These are phyloP conservation scores for Graptemys geographica DNA, from an alignment of 2,797 vertebrate genomes.

Conservation along the genomic window DNA sequence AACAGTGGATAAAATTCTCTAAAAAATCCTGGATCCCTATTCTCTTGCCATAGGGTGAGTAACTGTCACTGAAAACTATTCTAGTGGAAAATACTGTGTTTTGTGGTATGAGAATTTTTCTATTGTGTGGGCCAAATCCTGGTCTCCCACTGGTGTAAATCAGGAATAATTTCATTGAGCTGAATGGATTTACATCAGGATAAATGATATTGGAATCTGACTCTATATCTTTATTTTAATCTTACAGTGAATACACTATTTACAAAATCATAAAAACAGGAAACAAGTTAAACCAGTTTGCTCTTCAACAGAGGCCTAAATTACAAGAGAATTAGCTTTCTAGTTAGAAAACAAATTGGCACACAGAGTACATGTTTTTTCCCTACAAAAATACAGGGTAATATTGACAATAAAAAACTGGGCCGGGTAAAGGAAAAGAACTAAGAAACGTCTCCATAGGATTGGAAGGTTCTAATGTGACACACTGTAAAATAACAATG, in stretches of 20 bases:
- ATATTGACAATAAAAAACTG: background rate
- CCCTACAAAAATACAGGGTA: background rate
- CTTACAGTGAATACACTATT: background rate
- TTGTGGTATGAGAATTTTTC: background rate
- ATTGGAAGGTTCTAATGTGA: background rate
- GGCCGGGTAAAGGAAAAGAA: background rate
- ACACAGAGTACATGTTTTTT: too few species aligned
- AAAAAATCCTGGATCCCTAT: background rate
- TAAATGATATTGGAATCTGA: background rate
- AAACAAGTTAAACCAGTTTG: background rate
- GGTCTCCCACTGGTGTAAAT: background rate
- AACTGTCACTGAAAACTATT: conserved; percentile 1
- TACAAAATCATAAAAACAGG: background rate
- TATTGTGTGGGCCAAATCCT: background rate
- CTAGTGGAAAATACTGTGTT: background rate
- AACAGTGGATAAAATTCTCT: background rate
- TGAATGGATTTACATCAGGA: background rate
- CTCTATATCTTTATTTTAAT: background rate
- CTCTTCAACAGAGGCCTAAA: background rate
- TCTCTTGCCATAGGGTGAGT: conserved; percentile 7
- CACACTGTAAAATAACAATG: background rate
- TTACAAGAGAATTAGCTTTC: background rate
- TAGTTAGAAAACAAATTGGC: too few species aligned
- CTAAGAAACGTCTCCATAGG: background rate
- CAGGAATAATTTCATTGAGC: background rate